A percentile compares a stretch with the other conserved stretches of the same genome.
These are phyloP conservation scores for Drosophila formosana DNA, from an alignment of 2,888 invertebrate genomes.

Conservation along the genomic window DNA sequence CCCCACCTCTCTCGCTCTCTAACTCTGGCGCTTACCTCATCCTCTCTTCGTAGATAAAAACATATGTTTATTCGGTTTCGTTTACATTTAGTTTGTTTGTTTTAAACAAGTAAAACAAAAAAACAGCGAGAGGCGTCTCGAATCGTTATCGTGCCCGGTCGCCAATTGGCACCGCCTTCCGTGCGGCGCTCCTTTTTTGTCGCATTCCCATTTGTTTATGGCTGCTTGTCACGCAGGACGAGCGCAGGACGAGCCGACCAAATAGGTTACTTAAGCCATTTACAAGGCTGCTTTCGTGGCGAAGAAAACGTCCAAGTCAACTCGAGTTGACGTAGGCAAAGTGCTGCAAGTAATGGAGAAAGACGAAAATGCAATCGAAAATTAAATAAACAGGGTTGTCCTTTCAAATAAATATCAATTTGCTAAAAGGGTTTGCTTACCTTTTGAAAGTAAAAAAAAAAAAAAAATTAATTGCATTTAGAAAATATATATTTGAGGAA, in stretches of 20 bases:
- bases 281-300: background rate
- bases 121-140: background rate
- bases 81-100: slow-evolving; percentile 28
- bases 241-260: background rate
- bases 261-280: slow-evolving; percentile 12
- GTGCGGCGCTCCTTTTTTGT: slow-evolving; percentile 46
- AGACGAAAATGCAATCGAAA: background rate
- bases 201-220: slow-evolving; percentile 45
- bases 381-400: background rate
- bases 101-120: slow-evolving; percentile 4
- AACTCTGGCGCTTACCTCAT: slow-evolving; percentile 41
- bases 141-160: slow-evolving; percentile 41
- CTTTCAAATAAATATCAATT: background rate
- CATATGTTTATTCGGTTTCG: slow-evolving; percentile 31
- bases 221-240: slow-evolving; percentile 42
- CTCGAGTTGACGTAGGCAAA: slow-evolving; percentile 3
- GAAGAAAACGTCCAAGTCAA: background rate
- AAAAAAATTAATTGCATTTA: too few relatives aligned
- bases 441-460: too few relatives aligned
- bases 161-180: slow-evolving; percentile 36
- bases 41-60: slow-evolving; percentile 35
- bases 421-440: background rate
- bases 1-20: background rate
- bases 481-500: too few relatives aligned
- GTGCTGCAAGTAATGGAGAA: background rate